Base-by-base conservation (phyloP, 2,113 vertebrate genomes). In the Empidonax traillii region DNA sequence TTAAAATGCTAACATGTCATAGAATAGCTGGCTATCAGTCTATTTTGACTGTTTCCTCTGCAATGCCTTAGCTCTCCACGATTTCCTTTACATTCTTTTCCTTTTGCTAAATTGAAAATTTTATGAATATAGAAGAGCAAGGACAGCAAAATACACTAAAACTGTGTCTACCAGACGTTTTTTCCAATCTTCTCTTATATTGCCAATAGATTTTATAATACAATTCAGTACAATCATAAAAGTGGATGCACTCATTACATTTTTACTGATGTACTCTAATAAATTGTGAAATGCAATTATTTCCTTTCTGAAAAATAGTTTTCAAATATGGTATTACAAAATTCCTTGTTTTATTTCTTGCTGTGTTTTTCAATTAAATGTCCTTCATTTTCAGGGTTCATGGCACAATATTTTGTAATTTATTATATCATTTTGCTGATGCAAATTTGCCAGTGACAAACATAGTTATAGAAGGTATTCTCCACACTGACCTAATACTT, bases 271-370 rank as follows among this genome's bases (percentile, higher is more conserved):
- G 43, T 35, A 62, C 30, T 91, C 43, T 87, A 96, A 87, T 85
- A 93, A 91, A 93, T 87, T 73, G 58, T 68, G 62, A 89, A 94
- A 76, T 21, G 19, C 41, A 87, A 85, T 78, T 93, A 78, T 92
- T 93, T 65, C 7, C 79, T 75, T 61, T 68, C 81, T 82, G 58
- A 90, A 91, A 89, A 87, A 65, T 1, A 72, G 24, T 79, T 93
- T 95, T 79, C 14, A 76, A 56, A 87, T n/a, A 44, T 3, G 15
- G 20, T 59, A 85, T 61, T 82, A 79, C 22, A 56, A 72, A 95
- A 67, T n/a, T 44, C 23, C 39, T 72, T 82, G 19, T 0, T 85
- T 63, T 85, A 82, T 82, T 85, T 55, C 27, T 66, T 79, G 43
- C 37, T 91, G 16, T 67, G 84, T 76, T 82, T 85, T 91, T 93